Evolutionary conservation across 2,888 invertebrate genomes (phyloP).

Genomic region (Chymomyza amoena): DNA sequence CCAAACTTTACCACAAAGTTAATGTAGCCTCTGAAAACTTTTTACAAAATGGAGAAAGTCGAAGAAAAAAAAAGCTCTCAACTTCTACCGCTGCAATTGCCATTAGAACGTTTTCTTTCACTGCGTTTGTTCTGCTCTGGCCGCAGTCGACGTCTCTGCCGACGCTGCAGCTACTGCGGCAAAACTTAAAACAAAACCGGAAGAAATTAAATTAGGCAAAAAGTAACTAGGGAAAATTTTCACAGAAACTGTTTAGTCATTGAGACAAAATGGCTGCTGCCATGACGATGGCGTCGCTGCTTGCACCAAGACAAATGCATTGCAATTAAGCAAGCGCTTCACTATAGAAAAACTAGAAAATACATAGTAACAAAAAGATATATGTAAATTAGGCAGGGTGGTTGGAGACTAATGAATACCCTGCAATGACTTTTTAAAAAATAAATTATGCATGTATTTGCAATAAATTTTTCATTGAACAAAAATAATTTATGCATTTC

Average conservation of each 20-base stretch:
- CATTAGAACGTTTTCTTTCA: constrained; percentile 13
- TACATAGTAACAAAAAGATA: constrained; percentile 9
- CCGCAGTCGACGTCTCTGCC: background rate
- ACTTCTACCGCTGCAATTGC: background rate
- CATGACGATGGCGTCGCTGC: background rate
- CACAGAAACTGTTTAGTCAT: constrained; percentile 9
- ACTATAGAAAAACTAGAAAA: background rate
- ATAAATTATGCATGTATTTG: no score
- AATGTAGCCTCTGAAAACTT: constrained; percentile 11
- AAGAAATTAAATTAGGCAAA: constrained; percentile 52
- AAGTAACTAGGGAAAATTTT: background rate
- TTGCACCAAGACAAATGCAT: constrained; percentile 4
- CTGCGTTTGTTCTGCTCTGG: constrained; percentile 13
- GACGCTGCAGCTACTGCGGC: background rate
- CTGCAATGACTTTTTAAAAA: no score
- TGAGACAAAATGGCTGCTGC: background rate
- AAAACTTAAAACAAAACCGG: constrained; percentile 24
- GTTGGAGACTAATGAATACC: no score
- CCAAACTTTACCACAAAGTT: constrained; percentile 33
- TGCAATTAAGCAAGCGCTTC: background rate
- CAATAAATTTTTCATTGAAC: no score
- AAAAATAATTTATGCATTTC: no score
- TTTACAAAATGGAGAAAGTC: background rate
- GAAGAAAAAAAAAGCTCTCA: constrained; percentile 23
- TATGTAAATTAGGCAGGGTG: no score